Evolutionary conservation across 2,113 vertebrate species (phyloP).

Genomic region (Lasiurus borealis): DNA sequence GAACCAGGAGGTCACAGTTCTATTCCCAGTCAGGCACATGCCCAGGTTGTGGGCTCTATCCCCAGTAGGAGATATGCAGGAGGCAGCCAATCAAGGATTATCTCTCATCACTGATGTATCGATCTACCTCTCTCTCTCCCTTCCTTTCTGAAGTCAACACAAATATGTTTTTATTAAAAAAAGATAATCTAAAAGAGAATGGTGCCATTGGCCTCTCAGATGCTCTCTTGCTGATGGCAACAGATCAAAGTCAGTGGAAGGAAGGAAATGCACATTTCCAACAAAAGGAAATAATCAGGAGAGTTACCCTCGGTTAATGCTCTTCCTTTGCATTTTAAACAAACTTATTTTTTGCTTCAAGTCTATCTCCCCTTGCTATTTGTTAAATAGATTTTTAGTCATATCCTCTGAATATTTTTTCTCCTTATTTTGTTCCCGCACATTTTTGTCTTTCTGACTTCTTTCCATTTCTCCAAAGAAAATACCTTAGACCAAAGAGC

Average conservation of each 20-base stretch:
- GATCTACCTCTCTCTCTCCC: too few species aligned
- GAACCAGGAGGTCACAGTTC: too few species aligned
- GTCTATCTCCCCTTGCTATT: neutral
- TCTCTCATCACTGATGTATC: too few species aligned
- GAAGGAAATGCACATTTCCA: neutral
- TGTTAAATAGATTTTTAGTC: neutral
- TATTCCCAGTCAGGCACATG: too few species aligned
- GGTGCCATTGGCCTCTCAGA: neutral
- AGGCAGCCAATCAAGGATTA: too few species aligned
- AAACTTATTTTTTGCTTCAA: conserved; percentile 43
- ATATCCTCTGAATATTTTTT: neutral
- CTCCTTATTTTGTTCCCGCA: neutral
- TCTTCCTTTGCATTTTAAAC: neutral
- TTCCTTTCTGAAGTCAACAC: too few species aligned
- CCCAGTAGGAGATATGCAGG: too few species aligned
- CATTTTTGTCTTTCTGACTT: neutral
- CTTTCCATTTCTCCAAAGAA: conserved; percentile 1
- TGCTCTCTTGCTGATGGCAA: neutral
- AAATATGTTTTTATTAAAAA: too few species aligned
- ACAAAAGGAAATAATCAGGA: neutral
- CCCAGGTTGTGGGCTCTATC: too few species aligned
- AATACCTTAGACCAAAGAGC: neutral
- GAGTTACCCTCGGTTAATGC: neutral
- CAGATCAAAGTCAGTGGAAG: neutral
- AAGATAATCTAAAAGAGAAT: neutral